phyloP scores from a whole-genome alignment of 2,888 invertebrate species.

The Andrena bucephala region DNA sequence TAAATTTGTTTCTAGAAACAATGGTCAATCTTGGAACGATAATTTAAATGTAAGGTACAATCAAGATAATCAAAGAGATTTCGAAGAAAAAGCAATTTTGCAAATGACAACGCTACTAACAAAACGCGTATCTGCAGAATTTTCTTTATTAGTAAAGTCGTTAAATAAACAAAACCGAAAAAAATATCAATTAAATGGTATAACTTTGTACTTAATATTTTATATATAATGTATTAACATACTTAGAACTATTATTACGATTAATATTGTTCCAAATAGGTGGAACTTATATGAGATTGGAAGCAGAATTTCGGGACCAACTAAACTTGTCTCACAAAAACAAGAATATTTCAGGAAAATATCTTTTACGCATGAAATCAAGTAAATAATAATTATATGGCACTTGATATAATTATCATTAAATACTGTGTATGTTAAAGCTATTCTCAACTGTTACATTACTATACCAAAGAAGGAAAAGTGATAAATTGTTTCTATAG shows the following conservation, averaged over 20 bases:
- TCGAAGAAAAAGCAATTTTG: constrained; percentile 91
- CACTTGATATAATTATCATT: neutral
- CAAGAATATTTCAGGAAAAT: constrained; percentile 72
- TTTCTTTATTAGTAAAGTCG: constrained; percentile 69
- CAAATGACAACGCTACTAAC: constrained; percentile 89
- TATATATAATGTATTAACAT: neutral
- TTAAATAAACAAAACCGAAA: constrained; percentile 75
- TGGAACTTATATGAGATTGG: constrained; percentile 91
- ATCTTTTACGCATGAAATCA: constrained; percentile 52
- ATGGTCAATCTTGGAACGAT: constrained; percentile 90
- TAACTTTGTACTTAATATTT: constrained; percentile 16
- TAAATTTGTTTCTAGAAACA: constrained; percentile 75
- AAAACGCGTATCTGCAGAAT: constrained; percentile 83
- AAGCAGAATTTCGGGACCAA: constrained; percentile 91
- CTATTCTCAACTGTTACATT: too few species aligned
- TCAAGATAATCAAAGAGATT: constrained; percentile 94
- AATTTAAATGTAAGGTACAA: constrained; percentile 93
- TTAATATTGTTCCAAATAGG: constrained; percentile 84
- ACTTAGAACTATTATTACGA: constrained; percentile 20
- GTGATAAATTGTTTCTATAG: neutral
- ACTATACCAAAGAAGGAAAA: neutral
- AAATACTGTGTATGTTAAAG: too few species aligned
- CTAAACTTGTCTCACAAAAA: constrained; percentile 76
- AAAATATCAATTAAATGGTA: constrained; percentile 78
- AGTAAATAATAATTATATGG: constrained; percentile 47